Conservation (phyloP, 2,888 invertebrate genomes). For the Catocala fraxini region DNA sequence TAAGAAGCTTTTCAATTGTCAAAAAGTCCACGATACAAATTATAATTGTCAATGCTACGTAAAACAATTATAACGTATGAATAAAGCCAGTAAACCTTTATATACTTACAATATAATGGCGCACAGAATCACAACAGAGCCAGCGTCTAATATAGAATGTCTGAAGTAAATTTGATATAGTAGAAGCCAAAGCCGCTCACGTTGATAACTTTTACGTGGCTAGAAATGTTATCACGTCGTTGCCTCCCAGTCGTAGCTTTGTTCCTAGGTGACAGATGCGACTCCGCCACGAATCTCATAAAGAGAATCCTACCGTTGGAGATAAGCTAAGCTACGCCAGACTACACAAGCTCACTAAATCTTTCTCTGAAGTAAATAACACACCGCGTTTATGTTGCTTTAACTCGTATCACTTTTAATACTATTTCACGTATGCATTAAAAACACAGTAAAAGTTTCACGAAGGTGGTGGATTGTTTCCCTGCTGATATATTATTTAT, state of each 20-base stretch:
- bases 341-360: constrained; percentile 38
- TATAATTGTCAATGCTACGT: no score
- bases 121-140: constrained; percentile 7
- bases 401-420: constrained; percentile 42
- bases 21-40: no score
- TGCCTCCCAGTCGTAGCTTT: constrained; percentile 60
- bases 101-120: constrained; percentile 4
- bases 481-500: constrained; percentile 72
- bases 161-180: constrained; percentile 53
- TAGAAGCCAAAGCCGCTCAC: constrained; percentile 44
- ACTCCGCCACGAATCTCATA: constrained; percentile 56
- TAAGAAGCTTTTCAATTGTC: no score
- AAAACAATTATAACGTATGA: no score
- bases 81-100: no score
- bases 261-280: constrained; percentile 68
- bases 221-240: constrained; percentile 68
- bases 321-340: constrained; percentile 38
- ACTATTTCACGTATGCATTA: constrained; percentile 33
- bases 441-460: constrained; percentile 43
- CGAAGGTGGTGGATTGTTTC: constrained; percentile 59
- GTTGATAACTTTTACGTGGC: constrained; percentile 67
- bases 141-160: constrained; percentile 27
- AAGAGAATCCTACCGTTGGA: constrained; percentile 47
- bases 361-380: constrained; percentile 48
- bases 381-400: constrained; percentile 36